phyloP scores from a whole-genome alignment of 2,797 vertebrate species.

The Hephaestus fuliginosus region DNA sequence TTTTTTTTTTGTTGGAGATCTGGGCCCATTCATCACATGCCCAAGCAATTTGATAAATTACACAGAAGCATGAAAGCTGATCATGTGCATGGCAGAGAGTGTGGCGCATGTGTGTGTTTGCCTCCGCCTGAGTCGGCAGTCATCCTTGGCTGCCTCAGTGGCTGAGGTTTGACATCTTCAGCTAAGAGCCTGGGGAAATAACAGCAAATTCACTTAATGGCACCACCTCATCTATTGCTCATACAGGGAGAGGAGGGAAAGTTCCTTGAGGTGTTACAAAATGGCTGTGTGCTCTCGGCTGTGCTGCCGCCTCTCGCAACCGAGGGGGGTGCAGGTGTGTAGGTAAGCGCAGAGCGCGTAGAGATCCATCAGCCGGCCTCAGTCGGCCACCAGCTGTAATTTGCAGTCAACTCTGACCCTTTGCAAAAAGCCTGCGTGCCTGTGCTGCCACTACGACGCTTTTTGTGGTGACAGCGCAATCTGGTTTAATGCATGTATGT shows the following conservation, averaged over 20 bases:
- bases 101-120: constrained; percentile 49
- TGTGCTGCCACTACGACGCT: constrained; percentile 43
- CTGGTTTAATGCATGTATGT: constrained; percentile 48
- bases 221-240: constrained; percentile 84
- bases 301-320: constrained; percentile 55
- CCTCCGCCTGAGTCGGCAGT: constrained; percentile 73
- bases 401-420: constrained; percentile 80
- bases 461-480: constrained; percentile 70
- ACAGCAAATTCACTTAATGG: constrained; percentile 87
- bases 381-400: constrained; percentile 77
- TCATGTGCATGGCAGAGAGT: constrained; percentile 71
- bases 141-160: constrained; percentile 80
- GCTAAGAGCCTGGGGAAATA: constrained; percentile 87
- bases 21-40: constrained; percentile 77
- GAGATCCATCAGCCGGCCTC: constrained; percentile 71
- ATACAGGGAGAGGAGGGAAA: constrained; percentile 70
- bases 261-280: constrained; percentile 82
- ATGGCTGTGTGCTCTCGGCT: constrained; percentile 78
- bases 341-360: constrained; percentile 73
- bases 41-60: constrained; percentile 83
- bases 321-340: constrained; percentile 70
- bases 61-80: constrained; percentile 80
- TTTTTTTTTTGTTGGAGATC: constrained; percentile 71
- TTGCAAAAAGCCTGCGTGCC: constrained; percentile 57
- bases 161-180: constrained; percentile 86